Conservation (phyloP, 1,140 invertebrate species). For the Vanessa atalanta region DNA sequence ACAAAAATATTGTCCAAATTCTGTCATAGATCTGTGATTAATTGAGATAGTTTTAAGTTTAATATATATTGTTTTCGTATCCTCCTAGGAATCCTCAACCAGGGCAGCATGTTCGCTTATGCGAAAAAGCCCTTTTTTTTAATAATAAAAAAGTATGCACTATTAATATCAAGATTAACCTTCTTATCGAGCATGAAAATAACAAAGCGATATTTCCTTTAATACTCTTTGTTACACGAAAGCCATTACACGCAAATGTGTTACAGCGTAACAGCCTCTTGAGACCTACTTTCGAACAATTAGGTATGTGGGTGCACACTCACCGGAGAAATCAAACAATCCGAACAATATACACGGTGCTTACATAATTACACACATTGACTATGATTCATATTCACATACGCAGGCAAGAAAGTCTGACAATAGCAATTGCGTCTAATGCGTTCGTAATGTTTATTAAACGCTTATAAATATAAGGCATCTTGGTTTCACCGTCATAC, state of each 20-base stretch:
- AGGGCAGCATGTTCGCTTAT: too few species aligned
- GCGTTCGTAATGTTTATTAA: not conserved
- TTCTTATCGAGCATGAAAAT: not conserved
- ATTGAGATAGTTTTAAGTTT: too few species aligned
- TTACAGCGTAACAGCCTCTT: conserved; percentile 29
- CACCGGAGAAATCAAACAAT: conserved; percentile 42
- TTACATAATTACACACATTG: conserved; percentile 35
- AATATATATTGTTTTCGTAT: too few species aligned
- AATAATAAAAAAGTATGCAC: too few species aligned
- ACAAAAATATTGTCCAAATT: too few species aligned
- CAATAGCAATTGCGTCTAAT: conserved; percentile 6
- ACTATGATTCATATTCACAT: conserved; percentile 32
- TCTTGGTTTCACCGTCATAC: too few species aligned
- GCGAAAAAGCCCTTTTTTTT: too few species aligned
- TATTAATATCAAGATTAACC: too few species aligned
- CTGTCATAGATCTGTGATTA: too few species aligned
- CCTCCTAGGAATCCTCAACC: too few species aligned
- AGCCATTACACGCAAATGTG: conserved; percentile 21
- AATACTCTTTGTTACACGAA: not conserved
- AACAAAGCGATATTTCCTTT: not conserved
- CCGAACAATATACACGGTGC: conserved; percentile 18
- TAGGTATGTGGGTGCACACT: conserved; percentile 40
- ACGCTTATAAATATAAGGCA: not conserved
- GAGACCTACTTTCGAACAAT: conserved; percentile 42
- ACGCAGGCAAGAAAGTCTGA: conserved; percentile 29